Evolutionary conservation across 2,888 invertebrate species (phyloP).

Genomic region (Eupeodes luniger): DNA sequence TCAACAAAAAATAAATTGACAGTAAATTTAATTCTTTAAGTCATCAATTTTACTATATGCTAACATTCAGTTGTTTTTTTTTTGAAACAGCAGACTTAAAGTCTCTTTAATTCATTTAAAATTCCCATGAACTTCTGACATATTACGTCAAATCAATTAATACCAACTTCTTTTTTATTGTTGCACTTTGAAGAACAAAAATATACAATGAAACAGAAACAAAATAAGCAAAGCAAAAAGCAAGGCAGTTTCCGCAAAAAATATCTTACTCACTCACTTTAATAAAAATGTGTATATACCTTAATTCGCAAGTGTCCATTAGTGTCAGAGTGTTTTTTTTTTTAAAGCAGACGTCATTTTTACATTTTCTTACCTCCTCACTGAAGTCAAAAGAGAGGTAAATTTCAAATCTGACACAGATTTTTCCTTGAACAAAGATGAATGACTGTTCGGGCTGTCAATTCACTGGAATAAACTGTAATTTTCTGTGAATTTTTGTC

Average conservation of each 20-base stretch:
- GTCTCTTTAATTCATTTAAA: constrained; percentile 19
- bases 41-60: background rate
- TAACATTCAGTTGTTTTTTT: background rate
- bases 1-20: constrained; percentile 19
- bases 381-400: constrained; percentile 17
- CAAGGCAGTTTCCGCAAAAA: constrained; percentile 38
- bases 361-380: background rate
- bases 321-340: constrained; percentile 14
- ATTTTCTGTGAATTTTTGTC: constrained; percentile 20
- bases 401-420: constrained; percentile 42
- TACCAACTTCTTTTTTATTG: constrained; percentile 12
- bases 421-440: constrained; percentile 57
- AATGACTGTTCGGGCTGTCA: constrained; percentile 14
- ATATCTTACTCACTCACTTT: constrained; percentile 45
- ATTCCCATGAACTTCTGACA: constrained; percentile 32
- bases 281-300: background rate
- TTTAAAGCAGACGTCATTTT: constrained; percentile 52
- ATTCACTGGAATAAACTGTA: constrained; percentile 39
- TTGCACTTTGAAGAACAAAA: background rate
- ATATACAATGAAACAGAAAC: background rate
- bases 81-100: constrained; percentile 14
- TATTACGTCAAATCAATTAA: constrained; percentile 46
- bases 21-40: constrained; percentile 20
- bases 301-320: constrained; percentile 11
- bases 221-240: background rate